Evolutionary conservation across 2,797 vertebrate species (phyloP).

Genomic region (Chromis chromis): DNA sequence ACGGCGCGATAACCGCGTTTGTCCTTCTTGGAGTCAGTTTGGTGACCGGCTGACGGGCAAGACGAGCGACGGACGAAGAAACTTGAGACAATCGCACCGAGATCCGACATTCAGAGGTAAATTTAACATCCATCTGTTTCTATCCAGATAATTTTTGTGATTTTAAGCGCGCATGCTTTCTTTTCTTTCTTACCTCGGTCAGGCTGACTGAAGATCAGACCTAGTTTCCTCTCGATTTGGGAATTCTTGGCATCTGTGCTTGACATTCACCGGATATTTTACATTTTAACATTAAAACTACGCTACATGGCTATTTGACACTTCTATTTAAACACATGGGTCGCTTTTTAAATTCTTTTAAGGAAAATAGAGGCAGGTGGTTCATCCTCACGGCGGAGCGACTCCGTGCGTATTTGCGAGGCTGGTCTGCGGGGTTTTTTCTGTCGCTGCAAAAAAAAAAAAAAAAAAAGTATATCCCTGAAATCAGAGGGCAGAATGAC

Average conservation of each 20-base stretch:
- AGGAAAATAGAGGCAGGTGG: slow-evolving; percentile 12
- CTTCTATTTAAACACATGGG: too few relatives aligned
- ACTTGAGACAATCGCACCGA: slow-evolving; percentile 67
- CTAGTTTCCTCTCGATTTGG: slow-evolving; percentile 60
- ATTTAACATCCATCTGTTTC: slow-evolving; percentile 6
- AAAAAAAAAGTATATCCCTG: slow-evolving; percentile 16
- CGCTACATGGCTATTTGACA: neutral
- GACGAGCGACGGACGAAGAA: slow-evolving; percentile 61
- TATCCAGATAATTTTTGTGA: neutral
- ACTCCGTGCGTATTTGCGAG: slow-evolving; percentile 61
- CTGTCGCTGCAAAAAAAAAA: neutral
- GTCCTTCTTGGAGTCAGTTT: slow-evolving; percentile 80
- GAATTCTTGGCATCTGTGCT: slow-evolving; percentile 52
- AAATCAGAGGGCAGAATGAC: neutral
- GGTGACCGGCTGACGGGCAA: slow-evolving; percentile 73
- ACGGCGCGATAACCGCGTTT: slow-evolving; percentile 66
- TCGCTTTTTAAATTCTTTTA: too few relatives aligned
- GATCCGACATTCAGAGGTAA: slow-evolving; percentile 74
- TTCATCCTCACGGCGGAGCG: slow-evolving; percentile 19
- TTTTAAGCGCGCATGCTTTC: slow-evolving; percentile 5
- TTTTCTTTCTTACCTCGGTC: slow-evolving; percentile 31
- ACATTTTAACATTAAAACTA: neutral
- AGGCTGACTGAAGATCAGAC: slow-evolving; percentile 58
- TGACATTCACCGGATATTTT: slow-evolving; percentile 27
- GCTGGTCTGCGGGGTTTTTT: neutral